A percentile compares a stretch with the other conserved stretches of the same genome.
These are phyloP conservation scores for Chymomyza procnemis DNA, from an alignment of 2,888 invertebrate species.

Conservation along the genomic window DNA sequence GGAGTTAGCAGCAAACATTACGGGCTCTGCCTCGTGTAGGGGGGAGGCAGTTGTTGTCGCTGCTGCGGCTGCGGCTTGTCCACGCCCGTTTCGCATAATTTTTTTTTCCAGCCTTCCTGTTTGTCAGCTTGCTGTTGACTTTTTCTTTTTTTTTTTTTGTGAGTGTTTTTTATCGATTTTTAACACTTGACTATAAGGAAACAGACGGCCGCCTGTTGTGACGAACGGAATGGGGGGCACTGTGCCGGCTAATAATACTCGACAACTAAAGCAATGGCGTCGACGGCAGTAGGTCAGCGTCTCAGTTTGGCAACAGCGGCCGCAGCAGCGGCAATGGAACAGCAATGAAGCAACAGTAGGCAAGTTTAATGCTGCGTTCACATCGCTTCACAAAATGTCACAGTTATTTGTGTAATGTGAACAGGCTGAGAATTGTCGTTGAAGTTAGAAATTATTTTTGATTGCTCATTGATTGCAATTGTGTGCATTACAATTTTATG, in stretches of 20 bases:
- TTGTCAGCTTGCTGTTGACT: conserved; percentile 12
- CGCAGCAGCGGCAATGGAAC: conserved; percentile 45
- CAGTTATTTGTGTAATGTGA: too few relatives aligned
- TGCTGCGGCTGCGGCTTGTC: conserved; percentile 24
- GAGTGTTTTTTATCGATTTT: conserved; percentile 60
- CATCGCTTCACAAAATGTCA: too few relatives aligned
- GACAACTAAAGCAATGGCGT: neutral
- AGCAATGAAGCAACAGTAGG: conserved; percentile 66
- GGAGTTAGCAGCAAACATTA: conserved; percentile 20
- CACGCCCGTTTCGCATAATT: conserved; percentile 11
- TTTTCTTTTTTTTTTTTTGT: conserved; percentile 24
- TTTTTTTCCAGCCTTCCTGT: conserved; percentile 10
- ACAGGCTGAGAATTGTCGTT: too few relatives aligned
- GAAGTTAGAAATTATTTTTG: too few relatives aligned
- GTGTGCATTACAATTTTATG: too few relatives aligned
- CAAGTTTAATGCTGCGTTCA: conserved; percentile 21
- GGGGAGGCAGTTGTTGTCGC: neutral
- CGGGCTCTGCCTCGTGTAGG: too few relatives aligned
- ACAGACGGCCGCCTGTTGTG: conserved; percentile 7
- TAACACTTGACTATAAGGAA: conserved; percentile 50
- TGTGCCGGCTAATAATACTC: conserved; percentile 66
- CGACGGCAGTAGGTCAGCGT: conserved; percentile 59
- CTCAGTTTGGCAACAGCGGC: conserved; percentile 21
- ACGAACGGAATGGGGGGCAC: conserved; percentile 11
- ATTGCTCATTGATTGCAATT: too few relatives aligned